Conservation (phyloP, 2,888 invertebrate species). For the Hypena proboscidalis region DNA sequence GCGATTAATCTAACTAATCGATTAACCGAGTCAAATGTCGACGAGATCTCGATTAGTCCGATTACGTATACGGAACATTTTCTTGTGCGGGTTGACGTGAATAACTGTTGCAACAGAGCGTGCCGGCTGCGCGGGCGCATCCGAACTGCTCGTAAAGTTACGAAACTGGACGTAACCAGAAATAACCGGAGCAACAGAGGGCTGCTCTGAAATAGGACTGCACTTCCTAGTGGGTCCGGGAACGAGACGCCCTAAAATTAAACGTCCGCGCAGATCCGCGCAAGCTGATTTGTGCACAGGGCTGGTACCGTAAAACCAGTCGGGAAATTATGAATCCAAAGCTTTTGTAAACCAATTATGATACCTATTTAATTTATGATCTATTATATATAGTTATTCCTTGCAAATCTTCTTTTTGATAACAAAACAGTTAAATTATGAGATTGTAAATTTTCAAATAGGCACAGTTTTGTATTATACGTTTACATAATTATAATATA, state of each 20-base stretch:
- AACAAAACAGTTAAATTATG: no score
- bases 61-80: constrained; percentile 53
- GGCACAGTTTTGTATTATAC: no score
- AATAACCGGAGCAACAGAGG: constrained; percentile 80
- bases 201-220: constrained; percentile 71
- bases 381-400: no score
- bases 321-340: no score
- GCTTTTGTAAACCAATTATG: no score
- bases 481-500: no score
- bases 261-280: constrained; percentile 31
- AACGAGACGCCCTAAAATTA: constrained; percentile 67
- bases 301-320: constrained; percentile 6
- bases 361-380: no score
- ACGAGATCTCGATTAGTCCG: constrained; percentile 45
- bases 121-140: constrained; percentile 71
- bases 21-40: constrained; percentile 40
- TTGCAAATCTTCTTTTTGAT: no score
- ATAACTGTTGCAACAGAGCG: constrained; percentile 73
- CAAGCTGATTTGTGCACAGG: constrained; percentile 12
- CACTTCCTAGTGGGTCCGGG: constrained; percentile 72
- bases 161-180: constrained; percentile 81
- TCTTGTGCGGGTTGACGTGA: constrained; percentile 69
- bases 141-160: constrained; percentile 75
- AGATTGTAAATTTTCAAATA: no score
- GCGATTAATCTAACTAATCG: constrained; percentile 41